Evolutionary conservation across 1,140 invertebrate species (phyloP).

Genomic region (Lepidotrigona ventralis): DNA sequence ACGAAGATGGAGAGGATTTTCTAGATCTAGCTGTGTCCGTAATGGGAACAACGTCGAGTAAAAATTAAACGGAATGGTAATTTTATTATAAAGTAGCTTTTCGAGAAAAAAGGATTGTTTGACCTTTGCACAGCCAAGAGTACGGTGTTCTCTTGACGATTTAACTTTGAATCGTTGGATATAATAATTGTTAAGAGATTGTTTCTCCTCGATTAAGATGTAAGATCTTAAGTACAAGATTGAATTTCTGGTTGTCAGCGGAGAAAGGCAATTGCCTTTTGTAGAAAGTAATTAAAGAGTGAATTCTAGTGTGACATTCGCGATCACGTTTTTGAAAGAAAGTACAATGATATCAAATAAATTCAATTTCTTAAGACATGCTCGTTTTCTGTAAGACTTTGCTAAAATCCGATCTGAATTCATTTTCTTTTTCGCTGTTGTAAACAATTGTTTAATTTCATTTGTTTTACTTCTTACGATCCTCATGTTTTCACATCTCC

Average conservation of each 20-base stretch:
- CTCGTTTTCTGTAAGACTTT: background rate
- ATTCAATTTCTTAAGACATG: background rate
- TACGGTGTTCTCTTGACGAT: background rate
- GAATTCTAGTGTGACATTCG: background rate
- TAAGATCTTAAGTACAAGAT: background rate
- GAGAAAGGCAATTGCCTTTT: background rate
- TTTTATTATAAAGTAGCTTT: no score
- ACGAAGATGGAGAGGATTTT: background rate
- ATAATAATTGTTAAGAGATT: background rate
- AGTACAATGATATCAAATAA: background rate
- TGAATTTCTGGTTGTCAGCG: background rate
- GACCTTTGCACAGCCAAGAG: constrained; percentile 20
- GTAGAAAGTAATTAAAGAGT: background rate
- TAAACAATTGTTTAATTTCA: background rate
- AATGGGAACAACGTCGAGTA: background rate
- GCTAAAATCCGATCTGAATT: background rate
- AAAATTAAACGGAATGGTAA: background rate
- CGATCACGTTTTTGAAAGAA: background rate
- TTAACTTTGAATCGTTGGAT: background rate
- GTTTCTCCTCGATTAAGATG: background rate
- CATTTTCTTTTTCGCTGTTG: background rate
- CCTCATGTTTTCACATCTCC: no score
- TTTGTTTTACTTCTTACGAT: no score
- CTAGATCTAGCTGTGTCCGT: background rate
- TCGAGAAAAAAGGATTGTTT: background rate